These are phyloP conservation scores for Marasmarcha lunaedactyla DNA, from an alignment of 2,888 invertebrate genomes.

Conservation along the genomic window DNA sequence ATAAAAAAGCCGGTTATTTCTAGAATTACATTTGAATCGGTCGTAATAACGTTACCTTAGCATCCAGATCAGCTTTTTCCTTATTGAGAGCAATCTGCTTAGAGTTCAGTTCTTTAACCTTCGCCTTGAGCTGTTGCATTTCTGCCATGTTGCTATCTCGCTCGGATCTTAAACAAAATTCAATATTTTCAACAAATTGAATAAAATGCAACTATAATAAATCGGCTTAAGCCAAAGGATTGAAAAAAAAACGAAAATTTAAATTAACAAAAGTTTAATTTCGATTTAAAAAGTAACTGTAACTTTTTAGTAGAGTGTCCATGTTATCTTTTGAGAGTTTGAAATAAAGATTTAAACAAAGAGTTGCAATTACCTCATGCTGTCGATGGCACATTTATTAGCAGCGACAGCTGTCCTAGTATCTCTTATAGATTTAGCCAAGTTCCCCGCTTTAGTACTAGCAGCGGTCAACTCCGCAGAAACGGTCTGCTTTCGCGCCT, in stretches of 20 bases:
- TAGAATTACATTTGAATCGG: no score
- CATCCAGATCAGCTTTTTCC: constrained; percentile 84
- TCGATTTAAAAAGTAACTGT: no score
- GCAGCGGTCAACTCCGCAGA: constrained; percentile 80
- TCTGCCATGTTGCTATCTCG: constrained; percentile 91
- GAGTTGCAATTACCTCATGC: constrained; percentile 79
- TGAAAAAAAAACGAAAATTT: no score
- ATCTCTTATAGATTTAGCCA: constrained; percentile 50
- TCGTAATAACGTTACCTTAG: constrained; percentile 72
- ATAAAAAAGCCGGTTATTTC: no score
- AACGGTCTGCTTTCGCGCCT: constrained; percentile 88
- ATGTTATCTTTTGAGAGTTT: no score
- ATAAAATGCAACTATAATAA: neutral
- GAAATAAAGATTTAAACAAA: no score
- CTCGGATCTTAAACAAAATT: constrained; percentile 64
- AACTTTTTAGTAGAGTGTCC: no score
- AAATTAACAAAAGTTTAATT: no score
- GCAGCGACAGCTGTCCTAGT: constrained; percentile 84
- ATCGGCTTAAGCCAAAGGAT: no score
- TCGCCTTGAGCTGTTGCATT: constrained; percentile 84
- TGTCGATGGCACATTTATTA: constrained; percentile 95
- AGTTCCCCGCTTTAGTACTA: constrained; percentile 38
- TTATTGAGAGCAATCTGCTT: constrained; percentile 83
- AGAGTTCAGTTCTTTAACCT: constrained; percentile 87
- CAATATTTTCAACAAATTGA: constrained; percentile 21